Evolutionary conservation across 2,797 vertebrate genomes (phyloP).

Genomic region (Liasis olivaceus): DNA sequence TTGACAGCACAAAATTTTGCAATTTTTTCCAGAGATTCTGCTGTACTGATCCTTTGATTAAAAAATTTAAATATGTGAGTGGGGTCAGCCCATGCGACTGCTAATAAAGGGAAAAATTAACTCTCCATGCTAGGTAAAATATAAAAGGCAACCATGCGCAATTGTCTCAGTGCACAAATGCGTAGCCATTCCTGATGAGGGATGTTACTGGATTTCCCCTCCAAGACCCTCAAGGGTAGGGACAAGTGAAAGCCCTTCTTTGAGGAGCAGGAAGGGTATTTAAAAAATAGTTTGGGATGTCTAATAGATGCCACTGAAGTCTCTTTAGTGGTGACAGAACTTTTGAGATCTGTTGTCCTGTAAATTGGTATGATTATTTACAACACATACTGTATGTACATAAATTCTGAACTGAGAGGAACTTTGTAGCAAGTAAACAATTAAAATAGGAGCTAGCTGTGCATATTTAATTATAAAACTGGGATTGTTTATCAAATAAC

Average conservation of each 20-base stretch:
- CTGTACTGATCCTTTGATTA: not conserved
- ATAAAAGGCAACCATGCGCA: not conserved
- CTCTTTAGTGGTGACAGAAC: not conserved
- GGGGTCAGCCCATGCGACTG: not conserved
- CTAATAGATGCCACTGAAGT: not conserved
- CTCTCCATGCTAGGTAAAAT: not conserved
- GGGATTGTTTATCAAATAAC: conserved; percentile 22
- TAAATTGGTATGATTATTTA: not conserved
- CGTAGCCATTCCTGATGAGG: not conserved
- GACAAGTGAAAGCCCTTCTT: not conserved
- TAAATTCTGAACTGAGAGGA: conserved; percentile 4
- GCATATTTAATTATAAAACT: conserved; percentile 19
- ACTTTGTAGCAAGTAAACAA: conserved; percentile 17
- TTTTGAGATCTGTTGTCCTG: not conserved
- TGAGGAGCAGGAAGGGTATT: not conserved
- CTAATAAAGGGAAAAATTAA: not conserved
- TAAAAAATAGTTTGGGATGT: not conserved
- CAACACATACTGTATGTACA: not conserved
- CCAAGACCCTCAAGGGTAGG: not conserved
- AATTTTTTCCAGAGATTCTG: not conserved
- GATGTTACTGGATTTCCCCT: not conserved
- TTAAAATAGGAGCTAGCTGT: conserved; percentile 24
- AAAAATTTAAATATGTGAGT: not conserved
- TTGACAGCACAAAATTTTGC: not conserved
- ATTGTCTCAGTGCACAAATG: not conserved